A percentile compares a stretch with the other conserved stretches of the same genome.
phyloP scores from a whole-genome alignment of 2,797 vertebrate genomes.

The Cichlasoma orientale region DNA sequence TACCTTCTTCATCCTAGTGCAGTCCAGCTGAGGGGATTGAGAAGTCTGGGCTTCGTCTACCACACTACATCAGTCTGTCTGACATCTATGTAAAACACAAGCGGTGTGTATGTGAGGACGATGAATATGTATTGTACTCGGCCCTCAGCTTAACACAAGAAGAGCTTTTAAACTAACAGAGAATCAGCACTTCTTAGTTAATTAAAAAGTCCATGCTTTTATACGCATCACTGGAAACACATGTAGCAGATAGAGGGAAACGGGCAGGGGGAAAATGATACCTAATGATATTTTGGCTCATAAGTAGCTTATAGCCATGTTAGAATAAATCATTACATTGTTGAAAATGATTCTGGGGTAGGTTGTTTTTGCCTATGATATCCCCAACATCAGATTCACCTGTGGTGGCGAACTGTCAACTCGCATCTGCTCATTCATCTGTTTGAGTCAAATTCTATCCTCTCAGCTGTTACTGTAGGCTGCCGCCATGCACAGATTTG shows the following conservation, averaged over 20 bases:
- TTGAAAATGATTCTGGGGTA: constrained; percentile 12
- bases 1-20: constrained; percentile 30
- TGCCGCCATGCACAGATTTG: constrained; percentile 55
- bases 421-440: constrained; percentile 71
- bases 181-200: neutral
- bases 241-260: neutral
- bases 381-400: constrained; percentile 57
- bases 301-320: neutral
- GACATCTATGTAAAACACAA: neutral
- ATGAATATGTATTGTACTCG: neutral
- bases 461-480: constrained; percentile 57
- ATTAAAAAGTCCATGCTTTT: neutral
- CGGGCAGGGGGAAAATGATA: neutral
- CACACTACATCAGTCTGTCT: constrained; percentile 11
- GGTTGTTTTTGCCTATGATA: constrained; percentile 32
- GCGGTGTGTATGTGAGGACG: neutral
- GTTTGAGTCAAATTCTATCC: constrained; percentile 59
- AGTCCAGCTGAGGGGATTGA: constrained; percentile 7
- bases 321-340: neutral
- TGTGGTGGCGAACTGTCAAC: constrained; percentile 58
- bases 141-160: neutral
- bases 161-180: neutral
- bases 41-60: constrained; percentile 19
- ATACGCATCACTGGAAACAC: neutral
- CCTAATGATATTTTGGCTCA: neutral